Evolutionary conservation across 1,140 invertebrate genomes (phyloP).

Genomic region (Liolophura sinensis): DNA sequence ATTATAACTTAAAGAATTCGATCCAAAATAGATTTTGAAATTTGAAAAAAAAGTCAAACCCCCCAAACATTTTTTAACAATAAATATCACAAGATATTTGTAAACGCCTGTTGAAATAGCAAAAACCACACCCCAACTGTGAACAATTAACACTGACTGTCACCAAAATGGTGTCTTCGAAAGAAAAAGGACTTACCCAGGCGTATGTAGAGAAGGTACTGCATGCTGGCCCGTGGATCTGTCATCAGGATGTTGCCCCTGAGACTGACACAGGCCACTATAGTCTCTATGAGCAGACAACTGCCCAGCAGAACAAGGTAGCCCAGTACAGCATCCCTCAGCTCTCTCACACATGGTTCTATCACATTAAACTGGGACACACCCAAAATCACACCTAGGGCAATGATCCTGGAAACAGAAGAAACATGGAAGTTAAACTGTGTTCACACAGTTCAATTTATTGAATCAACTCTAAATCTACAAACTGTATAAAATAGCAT

Average conservation of each 20-base stretch:
- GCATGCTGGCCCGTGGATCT: constrained; percentile 73
- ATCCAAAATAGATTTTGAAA: too few relatives aligned
- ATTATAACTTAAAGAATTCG: too few relatives aligned
- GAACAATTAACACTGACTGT: too few relatives aligned
- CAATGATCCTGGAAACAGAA: constrained; percentile 64
- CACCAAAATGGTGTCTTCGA: too few relatives aligned
- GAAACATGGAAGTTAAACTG: constrained; percentile 14
- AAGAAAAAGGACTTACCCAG: constrained; percentile 71
- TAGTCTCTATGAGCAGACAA: constrained; percentile 73
- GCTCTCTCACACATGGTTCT: constrained; percentile 39
- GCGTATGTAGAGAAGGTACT: constrained; percentile 80
- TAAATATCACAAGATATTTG: too few relatives aligned
- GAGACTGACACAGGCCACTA: constrained; percentile 76
- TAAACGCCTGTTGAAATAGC: too few relatives aligned
- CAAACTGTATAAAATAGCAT: too few relatives aligned
- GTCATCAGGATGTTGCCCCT: constrained; percentile 82
- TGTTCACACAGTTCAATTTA: background rate
- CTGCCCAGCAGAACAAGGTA: constrained; percentile 72
- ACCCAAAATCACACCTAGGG: constrained; percentile 65
- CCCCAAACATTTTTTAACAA: too few relatives aligned
- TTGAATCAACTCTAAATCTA: background rate
- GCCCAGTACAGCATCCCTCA: constrained; percentile 73
- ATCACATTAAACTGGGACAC: constrained; percentile 64
- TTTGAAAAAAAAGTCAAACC: too few relatives aligned
- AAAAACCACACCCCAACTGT: too few relatives aligned